A percentile compares a stretch with the other conserved stretches of the same genome.
Evolutionary conservation across 2,113 vertebrate genomes (phyloP).

Genomic region (Callionymus lyra): DNA sequence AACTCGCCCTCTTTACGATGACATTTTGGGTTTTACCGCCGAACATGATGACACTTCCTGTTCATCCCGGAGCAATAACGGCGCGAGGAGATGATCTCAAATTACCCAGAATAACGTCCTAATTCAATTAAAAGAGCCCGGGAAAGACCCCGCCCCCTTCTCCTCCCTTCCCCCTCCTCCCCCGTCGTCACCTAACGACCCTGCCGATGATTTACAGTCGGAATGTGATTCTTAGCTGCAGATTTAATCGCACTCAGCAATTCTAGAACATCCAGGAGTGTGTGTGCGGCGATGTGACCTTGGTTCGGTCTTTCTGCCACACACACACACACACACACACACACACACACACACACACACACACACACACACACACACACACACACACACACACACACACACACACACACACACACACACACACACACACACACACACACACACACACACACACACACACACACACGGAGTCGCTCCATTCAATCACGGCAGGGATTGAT

Average conservation of each 20-base stretch:
- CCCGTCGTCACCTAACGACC: conserved; percentile 41
- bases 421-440: conserved; percentile 21
- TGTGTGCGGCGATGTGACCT: conserved; percentile 46
- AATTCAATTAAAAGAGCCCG: conserved; percentile 54
- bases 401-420: conserved; percentile 23
- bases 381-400: conserved; percentile 24
- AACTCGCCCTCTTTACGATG: conserved; percentile 11
- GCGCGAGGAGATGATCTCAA: conserved; percentile 48
- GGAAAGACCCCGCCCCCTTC: conserved; percentile 15
- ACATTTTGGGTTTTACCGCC: too few relatives aligned
- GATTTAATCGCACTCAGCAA: conserved; percentile 56
- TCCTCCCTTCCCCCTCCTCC: too few relatives aligned
- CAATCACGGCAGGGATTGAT: conserved; percentile 58
- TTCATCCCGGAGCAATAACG: conserved; percentile 38
- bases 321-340: conserved; percentile 24
- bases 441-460: conserved; percentile 21
- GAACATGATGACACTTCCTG: background rate
- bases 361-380: conserved; percentile 24
- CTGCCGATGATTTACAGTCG: conserved; percentile 50
- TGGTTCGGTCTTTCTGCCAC: conserved; percentile 46
- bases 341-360: conserved; percentile 18
- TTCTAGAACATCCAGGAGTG: conserved; percentile 40
- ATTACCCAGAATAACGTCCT: conserved; percentile 57
- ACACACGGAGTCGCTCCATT: conserved; percentile 51
- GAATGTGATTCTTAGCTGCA: conserved; percentile 47